Evolutionary conservation across 2,888 invertebrate species (phyloP), one percentile per base, ranked within the genome.

Genomic region (Ochropleura leucogaster): DNA sequence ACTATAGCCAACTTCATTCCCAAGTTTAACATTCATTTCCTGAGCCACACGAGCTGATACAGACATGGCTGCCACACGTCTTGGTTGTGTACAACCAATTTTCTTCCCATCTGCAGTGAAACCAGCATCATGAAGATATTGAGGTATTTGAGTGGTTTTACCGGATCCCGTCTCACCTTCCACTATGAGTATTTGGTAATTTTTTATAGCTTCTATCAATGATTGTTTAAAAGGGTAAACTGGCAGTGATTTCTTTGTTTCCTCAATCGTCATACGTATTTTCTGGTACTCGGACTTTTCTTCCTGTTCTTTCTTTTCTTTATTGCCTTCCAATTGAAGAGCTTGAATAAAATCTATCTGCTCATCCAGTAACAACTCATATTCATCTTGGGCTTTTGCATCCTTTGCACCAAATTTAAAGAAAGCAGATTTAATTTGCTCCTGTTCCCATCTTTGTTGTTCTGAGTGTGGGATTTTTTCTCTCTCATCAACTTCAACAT

Each of bases 11-110:
- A 98, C 98, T 96, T 98, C 98, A 93, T 98, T 98, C 68, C 99
- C 99, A 46, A 99, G 96, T 95, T 99, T 99, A 0, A 99, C 98
- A 85, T 98, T 97, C 98, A 99, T 99, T 97, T 99, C 99, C 92
- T 99, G 98, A 4, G 99, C 99, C 1, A 99, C 99, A 92, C 99
- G 97, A 6, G 99, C 98, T 40, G 99, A 99, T 42, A 99, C 99
- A n/a, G 99, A 99, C 99, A 99, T 99, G 4, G 99, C 99, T 42
- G 99, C 99, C 3, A 99, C 99, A 93, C 99, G 97, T 83, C 99
- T 97, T 0, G 99, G 99, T 93, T 99, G 99, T 0, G 99, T 99
- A 91, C 99, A 99, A 0, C 99, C 99, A 89, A 99, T 98, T 94
- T 98, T 98, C 96, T 98, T 99, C 55, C 97, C 98, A 90, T 98